A percentile compares a stretch with the other conserved stretches of the same genome.
Evolutionary conservation across 2,888 invertebrate species (phyloP).

Genomic region (Stenichneumon culpator): DNA sequence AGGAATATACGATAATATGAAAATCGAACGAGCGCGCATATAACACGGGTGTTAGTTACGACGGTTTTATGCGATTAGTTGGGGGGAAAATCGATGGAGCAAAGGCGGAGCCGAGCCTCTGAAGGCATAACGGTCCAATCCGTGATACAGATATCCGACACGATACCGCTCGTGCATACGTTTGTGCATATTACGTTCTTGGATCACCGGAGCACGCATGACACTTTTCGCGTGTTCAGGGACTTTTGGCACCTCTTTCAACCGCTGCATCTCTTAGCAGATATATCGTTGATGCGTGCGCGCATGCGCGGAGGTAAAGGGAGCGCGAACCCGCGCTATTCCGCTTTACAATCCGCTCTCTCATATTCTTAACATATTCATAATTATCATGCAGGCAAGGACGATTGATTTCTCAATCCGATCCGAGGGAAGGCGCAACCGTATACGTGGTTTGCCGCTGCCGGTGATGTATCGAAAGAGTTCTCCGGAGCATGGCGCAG

Average conservation of each 20-base stretch:
- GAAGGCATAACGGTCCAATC: constrained; percentile 78
- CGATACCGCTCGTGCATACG: constrained; percentile 32
- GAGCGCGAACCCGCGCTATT: constrained; percentile 60
- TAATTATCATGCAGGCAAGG: constrained; percentile 83
- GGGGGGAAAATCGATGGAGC: constrained; percentile 33
- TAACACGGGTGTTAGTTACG: constrained; percentile 21
- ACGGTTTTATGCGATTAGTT: constrained; percentile 40
- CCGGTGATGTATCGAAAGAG: constrained; percentile 8
- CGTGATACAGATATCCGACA: constrained; percentile 67
- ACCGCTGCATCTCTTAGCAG: background rate
- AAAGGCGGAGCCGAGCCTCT: constrained; percentile 78
- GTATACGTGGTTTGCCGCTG: constrained; percentile 4
- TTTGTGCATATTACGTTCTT: constrained; percentile 44
- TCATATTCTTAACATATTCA: constrained; percentile 84
- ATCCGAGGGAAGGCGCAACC: constrained; percentile 33
- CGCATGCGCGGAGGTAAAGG: constrained; percentile 20
- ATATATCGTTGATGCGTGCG: background rate
- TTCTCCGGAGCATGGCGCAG: constrained; percentile 15
- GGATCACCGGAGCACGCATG: constrained; percentile 62
- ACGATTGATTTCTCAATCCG: constrained; percentile 82
- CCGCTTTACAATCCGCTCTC: constrained; percentile 80
- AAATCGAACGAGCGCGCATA: constrained; percentile 32
- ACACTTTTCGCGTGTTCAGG: constrained; percentile 72
- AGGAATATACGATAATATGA: constrained; percentile 29
- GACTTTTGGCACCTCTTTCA: constrained; percentile 68